Evolutionary conservation across 1,140 invertebrate genomes (phyloP), one percentile per base, ranked within the genome.

Genomic region (Neelides sp.): DNA sequence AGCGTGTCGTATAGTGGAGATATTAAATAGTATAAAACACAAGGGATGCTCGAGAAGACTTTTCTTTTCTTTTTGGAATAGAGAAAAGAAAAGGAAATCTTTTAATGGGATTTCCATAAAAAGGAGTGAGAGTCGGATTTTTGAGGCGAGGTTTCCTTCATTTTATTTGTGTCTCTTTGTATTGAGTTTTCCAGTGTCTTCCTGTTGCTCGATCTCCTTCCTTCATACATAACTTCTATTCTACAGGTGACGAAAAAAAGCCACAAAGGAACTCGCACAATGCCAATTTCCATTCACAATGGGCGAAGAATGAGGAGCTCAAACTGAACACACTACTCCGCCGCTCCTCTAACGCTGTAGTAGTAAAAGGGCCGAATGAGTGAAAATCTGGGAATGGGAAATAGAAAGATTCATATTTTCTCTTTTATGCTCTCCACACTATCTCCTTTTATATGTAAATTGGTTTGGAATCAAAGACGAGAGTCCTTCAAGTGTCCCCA

Each of bases 191-290:
- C 22, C 15, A 36, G 17, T 39, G 34, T 24, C 24, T 20, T 15
- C 19, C 46, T 20, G 45, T 7, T 19, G 34, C 45, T 34, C 15
- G 15, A 26, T 13, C 8, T 22, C 36, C 15, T 1, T 2, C n/a
- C 8, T 19, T 17, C 10, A 17, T 7, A 35, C 30, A 22, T 23
- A 26, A 23, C n/a, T n/a, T n/a, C 28, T 22, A 47, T 47, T 47
- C 44, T 47, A 47, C 44, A 47, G 44, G 44, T 47, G 44, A 47
- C 44, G 44, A 47, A 47, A 47, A 47, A 47, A 47, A 35, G 20
- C 36, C 32, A 47, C 32, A 47, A 47, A 35, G 36, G 28, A 35
- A 15, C 32, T 34, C 27, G 23, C 26, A 35, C 28, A 35, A 34
- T n/a, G 34, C 22, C 30, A 34, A 34, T 35, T 23, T 47, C 22